Evolutionary conservation across 2,888 invertebrate species (phyloP).

Genomic region (Coelogynopora nodosa): DNA sequence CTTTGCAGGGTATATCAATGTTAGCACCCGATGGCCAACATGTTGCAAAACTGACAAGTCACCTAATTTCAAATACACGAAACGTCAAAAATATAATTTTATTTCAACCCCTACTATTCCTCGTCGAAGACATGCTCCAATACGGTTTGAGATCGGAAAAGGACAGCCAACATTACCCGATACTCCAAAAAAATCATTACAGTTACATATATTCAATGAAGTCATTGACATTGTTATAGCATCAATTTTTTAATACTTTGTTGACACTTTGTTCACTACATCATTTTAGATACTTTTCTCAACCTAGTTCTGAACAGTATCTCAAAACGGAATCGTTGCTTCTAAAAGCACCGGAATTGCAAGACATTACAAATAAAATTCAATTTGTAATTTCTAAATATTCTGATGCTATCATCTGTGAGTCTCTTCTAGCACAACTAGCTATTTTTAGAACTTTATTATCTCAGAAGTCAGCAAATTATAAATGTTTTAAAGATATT

Average conservation of each 20-base stretch:
- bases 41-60: not conserved
- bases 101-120: not conserved
- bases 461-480: not conserved
- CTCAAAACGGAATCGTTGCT: not conserved
- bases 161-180: not conserved
- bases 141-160: not conserved
- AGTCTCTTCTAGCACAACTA: not conserved
- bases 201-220: too few species aligned
- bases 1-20: not conserved
- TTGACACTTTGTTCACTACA: too few species aligned
- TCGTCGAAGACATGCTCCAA: not conserved
- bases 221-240: not conserved
- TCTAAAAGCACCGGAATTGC: not conserved
- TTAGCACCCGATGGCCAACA: not conserved
- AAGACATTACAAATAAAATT: not conserved
- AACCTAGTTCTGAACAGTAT: not conserved
- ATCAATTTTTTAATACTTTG: too few species aligned
- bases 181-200: not conserved
- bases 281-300: not conserved
- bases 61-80: not conserved
- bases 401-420: not conserved
- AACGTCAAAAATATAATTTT: not conserved
- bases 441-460: not conserved
- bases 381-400: not conserved
- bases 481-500: not conserved